Evolutionary conservation across 2,888 invertebrate genomes (phyloP), one percentile per base, ranked within the genome.

Genomic region (Tetranychus piercei): DNA sequence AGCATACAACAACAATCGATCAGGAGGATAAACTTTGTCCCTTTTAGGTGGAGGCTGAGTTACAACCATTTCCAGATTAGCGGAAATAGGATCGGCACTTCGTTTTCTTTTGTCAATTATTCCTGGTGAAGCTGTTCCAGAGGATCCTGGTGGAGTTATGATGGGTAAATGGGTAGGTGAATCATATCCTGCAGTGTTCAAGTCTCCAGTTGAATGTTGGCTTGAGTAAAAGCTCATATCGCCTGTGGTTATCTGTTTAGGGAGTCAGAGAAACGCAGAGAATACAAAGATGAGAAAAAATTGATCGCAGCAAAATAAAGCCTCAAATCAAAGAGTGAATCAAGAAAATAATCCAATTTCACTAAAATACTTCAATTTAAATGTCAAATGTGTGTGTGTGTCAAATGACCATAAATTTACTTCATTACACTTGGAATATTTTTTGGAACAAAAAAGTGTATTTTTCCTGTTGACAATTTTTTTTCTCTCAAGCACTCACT

Each of bases 1-100:
- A 78, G 97, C 96, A 84, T 96, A 99, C 79, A 99, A 85, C 91
- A 99, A 94, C 77, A 95, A 69, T 72, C 75, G 55, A 45, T 75
- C 72, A 7, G 71, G 44, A 15, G 75, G 75, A 44, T 75, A 75
- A 11, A 75, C 64, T 73, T 75, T 75, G 64, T 22, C 72, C 20
- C 75, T 20, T 66, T 75, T 75, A n/a, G 66, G 18, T 22, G 71
- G 64, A 55, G 55, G 73, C 66, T 66, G 67, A 45, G 67, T 45
- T 7, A 73, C 18, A 22, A 34, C 73, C 45, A 73, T 43, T 18
- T 69, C 45, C n/a, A 69, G 8, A 44, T 65, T 73, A 1, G 43
- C 67, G 15, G 34, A 22, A 44, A 44, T n/a, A n/a, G 69, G 44
- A 44, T 66, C 43, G 55, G 55, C 55, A 23, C 44, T 65, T 44